Evolutionary conservation across 2,888 invertebrate genomes (phyloP).

Genomic region (Rotaria socialis): DNA sequence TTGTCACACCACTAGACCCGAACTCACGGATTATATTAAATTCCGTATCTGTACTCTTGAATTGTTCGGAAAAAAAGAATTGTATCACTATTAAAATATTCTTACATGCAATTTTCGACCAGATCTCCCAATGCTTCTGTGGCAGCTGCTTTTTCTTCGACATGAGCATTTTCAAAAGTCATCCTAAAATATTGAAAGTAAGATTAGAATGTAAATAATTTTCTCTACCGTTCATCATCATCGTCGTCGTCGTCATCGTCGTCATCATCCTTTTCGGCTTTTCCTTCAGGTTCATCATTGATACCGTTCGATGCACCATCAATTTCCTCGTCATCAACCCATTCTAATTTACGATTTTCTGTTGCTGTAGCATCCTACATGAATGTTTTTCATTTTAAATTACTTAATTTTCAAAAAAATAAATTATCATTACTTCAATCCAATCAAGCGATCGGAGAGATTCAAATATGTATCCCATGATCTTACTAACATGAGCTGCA

Average conservation of each 20-base stretch:
- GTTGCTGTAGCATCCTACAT: not conserved
- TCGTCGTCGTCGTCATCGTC: not conserved
- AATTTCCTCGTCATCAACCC: not conserved
- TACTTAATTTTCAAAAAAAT: not conserved
- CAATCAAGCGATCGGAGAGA: constrained; percentile 16
- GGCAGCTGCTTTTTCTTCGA: constrained; percentile 28
- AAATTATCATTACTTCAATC: not conserved
- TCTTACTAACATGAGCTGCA: not conserved
- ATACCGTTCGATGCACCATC: not conserved
- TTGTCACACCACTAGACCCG: too few species aligned
- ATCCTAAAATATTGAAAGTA: not conserved
- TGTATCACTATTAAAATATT: too few species aligned
- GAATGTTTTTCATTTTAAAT: not conserved
- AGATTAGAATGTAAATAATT: not conserved
- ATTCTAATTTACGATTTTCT: constrained; percentile 32
- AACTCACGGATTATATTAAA: too few species aligned
- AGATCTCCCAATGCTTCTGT: constrained; percentile 18
- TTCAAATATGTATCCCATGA: not conserved
- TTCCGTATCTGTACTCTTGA: too few species aligned
- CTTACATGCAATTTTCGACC: constrained; percentile 13
- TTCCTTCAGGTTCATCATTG: not conserved
- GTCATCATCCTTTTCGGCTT: not conserved
- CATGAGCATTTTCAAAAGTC: not conserved
- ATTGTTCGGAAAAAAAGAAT: too few species aligned
- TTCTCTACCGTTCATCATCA: not conserved